Evolutionary conservation across 2,113 vertebrate genomes (phyloP).

Genomic region (Lagopus muta): DNA sequence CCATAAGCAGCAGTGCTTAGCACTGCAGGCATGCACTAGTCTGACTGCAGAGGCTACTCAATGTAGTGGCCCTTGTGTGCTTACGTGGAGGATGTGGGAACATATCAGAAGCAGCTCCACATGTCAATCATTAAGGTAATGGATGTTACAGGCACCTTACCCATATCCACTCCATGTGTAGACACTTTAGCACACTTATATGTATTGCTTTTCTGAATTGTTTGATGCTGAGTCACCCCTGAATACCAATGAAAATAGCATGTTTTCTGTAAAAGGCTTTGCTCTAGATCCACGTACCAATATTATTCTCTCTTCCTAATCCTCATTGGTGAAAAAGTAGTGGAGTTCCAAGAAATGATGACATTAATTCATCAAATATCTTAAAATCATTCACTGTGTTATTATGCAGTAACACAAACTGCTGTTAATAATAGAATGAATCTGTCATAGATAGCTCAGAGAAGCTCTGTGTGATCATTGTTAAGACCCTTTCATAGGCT

Average conservation of each 20-base stretch:
- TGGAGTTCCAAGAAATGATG: not conserved
- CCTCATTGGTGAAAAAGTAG: not conserved
- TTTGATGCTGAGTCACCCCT: not conserved
- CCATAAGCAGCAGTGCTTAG: not conserved
- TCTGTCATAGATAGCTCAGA: not conserved
- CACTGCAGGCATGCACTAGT: rapidly evolving
- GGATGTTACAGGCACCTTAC: not conserved
- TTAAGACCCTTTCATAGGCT: not conserved
- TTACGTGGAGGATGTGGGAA: not conserved
- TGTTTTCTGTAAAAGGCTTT: not conserved
- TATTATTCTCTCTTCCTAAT: not conserved
- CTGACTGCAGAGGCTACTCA: not conserved
- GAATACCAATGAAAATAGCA: not conserved
- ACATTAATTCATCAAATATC: not conserved
- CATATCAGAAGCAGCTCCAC: not conserved
- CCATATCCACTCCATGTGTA: not conserved
- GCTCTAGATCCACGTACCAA: not conserved
- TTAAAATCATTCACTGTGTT: not conserved
- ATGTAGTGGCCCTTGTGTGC: rapidly evolving
- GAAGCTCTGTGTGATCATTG: not conserved
- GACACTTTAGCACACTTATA: not conserved
- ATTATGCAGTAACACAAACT: not conserved
- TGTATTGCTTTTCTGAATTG: not conserved
- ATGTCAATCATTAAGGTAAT: not conserved
- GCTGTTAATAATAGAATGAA: not conserved